Percentiles rank a stretch among this genome's conserved stretches.
phyloP scores from a whole-genome alignment of 2,888 invertebrate species.

The Teleiodes luculella region DNA sequence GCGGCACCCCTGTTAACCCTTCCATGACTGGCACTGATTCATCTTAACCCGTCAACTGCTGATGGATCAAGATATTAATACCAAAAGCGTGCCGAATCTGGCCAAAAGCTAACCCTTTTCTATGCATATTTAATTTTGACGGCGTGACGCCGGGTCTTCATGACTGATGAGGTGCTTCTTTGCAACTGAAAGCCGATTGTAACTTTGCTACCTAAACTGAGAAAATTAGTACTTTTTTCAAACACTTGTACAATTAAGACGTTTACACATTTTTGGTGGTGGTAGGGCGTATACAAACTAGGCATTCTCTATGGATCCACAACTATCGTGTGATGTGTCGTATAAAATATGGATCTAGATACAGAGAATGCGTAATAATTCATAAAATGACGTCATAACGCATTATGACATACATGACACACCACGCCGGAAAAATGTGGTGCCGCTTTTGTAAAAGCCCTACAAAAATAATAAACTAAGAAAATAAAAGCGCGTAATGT shows the following conservation, averaged over 20 bases:
- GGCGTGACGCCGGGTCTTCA: conserved; percentile 42
- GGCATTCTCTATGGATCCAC: no score
- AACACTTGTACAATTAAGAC: not conserved
- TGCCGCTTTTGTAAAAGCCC: no score
- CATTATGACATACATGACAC: no score
- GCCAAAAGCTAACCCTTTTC: conserved; percentile 65
- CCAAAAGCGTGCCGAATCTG: conserved; percentile 73
- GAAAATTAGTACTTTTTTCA: conserved; percentile 17
- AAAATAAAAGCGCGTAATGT: no score
- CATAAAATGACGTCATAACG: no score
- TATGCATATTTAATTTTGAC: conserved; percentile 61
- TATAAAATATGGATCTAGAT: no score
- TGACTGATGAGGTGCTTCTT: conserved; percentile 48
- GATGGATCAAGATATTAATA: conserved; percentile 78
- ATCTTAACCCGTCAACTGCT: conserved; percentile 71
- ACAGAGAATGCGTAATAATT: no score
- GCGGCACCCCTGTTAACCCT: conserved; percentile 44
- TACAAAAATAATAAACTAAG: no score
- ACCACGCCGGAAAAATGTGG: no score
- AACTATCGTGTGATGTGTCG: no score
- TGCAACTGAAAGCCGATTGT: conserved; percentile 29
- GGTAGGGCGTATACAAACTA: no score
- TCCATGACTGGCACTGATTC: conserved; percentile 59
- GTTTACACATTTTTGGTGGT: no score
- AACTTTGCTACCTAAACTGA: conserved; percentile 30